Evolutionary conservation across 2,888 invertebrate species (phyloP), one percentile per base, ranked within the genome.

Genomic region (Caenorhabditis doughertyi): DNA sequence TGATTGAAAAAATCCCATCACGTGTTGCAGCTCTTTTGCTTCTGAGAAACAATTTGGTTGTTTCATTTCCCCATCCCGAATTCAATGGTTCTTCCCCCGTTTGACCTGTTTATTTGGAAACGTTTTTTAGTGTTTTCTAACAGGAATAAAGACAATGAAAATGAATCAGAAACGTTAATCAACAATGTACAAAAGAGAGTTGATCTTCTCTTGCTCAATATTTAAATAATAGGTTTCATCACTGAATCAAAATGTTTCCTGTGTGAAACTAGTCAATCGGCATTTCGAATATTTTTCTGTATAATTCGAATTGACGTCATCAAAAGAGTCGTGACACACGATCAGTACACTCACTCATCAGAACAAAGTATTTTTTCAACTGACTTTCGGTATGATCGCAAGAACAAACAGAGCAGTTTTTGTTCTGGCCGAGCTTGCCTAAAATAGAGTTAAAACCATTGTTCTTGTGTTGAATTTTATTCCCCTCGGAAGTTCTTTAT

Each of bases 231-330:
- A n/a, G n/a, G n/a, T n/a, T n/a, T n/a, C n/a, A n/a, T n/a, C n/a
- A n/a, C n/a, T n/a, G n/a, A n/a, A n/a, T n/a, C n/a, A n/a, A n/a
- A n/a, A n/a, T n/a, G n/a, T n/a, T n/a, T n/a, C n/a, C n/a, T n/a
- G n/a, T n/a, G n/a, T n/a, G 13, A 39, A 21, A n/a, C n/a, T n/a
- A n/a, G n/a, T n/a, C n/a, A n/a, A n/a, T 35, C 9, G 18, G 3
- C 23, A 27, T 29, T 56, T 67, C 39, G 1, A 35, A 27, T 11
- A 32, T 25, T 13, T 25, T 49, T 35, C n/a, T 49, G 9, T 21
- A 1, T 13, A 49, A 76, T 76, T 76, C 60, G 76, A 76, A 76
- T 76, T 76, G 67, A 76, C 76, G 76, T 76, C 76, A 73, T 39
- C 56, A 27, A 42, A 32, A 23, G 1, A 7, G 16, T 23, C 65